Percentiles rank a stretch among this genome's conserved stretches.
Evolutionary conservation across 2,797 vertebrate genomes (phyloP).

Genomic region (Micrastur ruficollis): DNA sequence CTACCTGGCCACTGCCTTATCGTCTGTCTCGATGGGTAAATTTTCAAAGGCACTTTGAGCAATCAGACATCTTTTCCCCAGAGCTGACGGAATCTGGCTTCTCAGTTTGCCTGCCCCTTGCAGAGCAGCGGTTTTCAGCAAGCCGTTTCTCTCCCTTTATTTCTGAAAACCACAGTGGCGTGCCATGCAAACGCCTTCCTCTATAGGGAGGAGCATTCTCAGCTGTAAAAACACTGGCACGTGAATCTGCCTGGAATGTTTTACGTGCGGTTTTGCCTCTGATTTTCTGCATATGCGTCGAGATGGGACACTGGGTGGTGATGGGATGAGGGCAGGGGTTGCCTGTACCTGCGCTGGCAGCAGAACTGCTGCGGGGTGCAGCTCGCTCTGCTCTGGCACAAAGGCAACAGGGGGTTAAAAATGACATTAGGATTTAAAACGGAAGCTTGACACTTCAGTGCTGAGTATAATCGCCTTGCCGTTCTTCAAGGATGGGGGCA

Average conservation of each 20-base stretch:
- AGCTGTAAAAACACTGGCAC: rapidly evolving
- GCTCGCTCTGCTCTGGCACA: neutral
- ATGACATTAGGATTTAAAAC: neutral
- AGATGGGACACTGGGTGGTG: neutral
- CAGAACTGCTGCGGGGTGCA: neutral
- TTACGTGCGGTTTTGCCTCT: neutral
- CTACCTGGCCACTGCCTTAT: neutral
- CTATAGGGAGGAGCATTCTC: neutral
- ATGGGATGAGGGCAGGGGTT: neutral
- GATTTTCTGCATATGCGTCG: rapidly evolving
- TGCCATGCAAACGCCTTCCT: neutral
- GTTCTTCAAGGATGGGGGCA: neutral
- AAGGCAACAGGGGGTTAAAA: neutral
- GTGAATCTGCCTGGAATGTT: neutral
- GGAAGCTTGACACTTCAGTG: neutral
- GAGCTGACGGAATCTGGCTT: neutral
- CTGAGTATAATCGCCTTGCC: neutral
- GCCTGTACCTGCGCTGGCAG: rapidly evolving
- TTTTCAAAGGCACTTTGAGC: neutral
- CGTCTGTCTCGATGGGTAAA: neutral
- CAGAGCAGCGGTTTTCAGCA: neutral
- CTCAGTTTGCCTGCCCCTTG: neutral
- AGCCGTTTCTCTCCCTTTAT: neutral
- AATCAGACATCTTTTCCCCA: neutral
- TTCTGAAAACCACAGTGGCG: rapidly evolving